These are phyloP conservation scores for Morpho helenor DNA, from an alignment of 2,888 invertebrate species.

Conservation along the genomic window DNA sequence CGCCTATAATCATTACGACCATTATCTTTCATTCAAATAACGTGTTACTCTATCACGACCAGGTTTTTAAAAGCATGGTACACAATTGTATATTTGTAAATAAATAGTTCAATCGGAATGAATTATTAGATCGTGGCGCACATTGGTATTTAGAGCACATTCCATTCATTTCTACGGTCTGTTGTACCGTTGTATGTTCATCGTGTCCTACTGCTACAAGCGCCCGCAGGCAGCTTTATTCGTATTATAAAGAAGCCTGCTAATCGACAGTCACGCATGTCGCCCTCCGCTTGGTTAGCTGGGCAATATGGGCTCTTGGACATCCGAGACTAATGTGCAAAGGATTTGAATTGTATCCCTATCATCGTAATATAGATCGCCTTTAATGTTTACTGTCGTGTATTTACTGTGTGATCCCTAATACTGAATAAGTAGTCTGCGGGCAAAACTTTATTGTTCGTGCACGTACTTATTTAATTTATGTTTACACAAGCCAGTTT, in stretches of 20 bases:
- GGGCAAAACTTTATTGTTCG: neutral
- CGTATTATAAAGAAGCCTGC: no score
- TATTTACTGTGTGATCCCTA: no score
- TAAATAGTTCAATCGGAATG: neutral
- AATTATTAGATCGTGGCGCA: constrained; percentile 1
- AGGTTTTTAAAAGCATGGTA: constrained; percentile 13
- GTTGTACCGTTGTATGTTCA: neutral
- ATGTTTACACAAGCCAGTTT: constrained; percentile 5
- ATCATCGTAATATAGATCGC: no score
- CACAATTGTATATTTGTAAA: constrained; percentile 5
- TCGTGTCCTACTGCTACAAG: no score
- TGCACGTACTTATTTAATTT: constrained; percentile 4
- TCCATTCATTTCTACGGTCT: neutral
- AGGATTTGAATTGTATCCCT: no score
- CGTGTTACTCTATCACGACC: neutral
- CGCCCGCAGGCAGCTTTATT: no score
- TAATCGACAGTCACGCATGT: no score
- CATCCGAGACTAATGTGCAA: no score
- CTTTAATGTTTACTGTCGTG: no score
- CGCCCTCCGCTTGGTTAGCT: no score
- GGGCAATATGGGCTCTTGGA: no score
- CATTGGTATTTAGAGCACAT: neutral
- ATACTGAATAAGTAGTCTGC: neutral
- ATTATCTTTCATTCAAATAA: constrained; percentile 9
- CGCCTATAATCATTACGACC: constrained; percentile 16